Base-by-base conservation (phyloP, 1,140 invertebrate genomes). In the Helicoverpa zea region DNA sequence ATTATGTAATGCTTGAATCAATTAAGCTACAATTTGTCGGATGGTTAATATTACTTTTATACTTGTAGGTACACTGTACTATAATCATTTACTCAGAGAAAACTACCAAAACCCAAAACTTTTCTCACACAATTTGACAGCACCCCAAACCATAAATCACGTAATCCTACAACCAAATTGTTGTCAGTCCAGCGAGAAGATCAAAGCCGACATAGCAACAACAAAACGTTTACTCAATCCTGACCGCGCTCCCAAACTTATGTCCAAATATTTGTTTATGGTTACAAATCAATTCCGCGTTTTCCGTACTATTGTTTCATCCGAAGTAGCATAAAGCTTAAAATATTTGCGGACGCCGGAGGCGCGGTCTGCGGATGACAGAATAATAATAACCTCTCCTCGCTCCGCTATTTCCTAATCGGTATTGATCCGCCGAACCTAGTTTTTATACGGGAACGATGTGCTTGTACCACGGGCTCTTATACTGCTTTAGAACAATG, bases 331-430 rank as follows among this genome's bases (percentile, higher is more conserved):
- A 66, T 76, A 49, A 64, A 52, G 52, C 68, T 82, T 81, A 58
- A 80, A 84, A 80, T 79, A 82, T 80, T 80, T 80, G 78, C 68
- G 61, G 70, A 51, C 56, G 68, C 29, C 75, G 12, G 66, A 30
- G 66, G 75, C 66, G 59, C n/a, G 18, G 64, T 64, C 83, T 84
- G 83, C 70, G 59, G 61, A 77, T 84, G 83, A 84, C 83, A 82
- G 75, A 72, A 58, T 74, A 75, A 84, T 82, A 84, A 84, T 84
- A 84, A 82, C 78, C 73, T 74, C 56, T 77, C 52, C 49, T 63
- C 61, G 61, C 72, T 63, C 56, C 49, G 58, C 66, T 82, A 79
- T 79, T 81, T 74, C 75, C 56, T 79, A 82, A 81, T 81, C 74
- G 68, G 56, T 79, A 79, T 74, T 47, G 66, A 79, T 77, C 73